Conservation (phyloP, 2,113 vertebrate genomes). For the Dendrocopos noguchii region DNA sequence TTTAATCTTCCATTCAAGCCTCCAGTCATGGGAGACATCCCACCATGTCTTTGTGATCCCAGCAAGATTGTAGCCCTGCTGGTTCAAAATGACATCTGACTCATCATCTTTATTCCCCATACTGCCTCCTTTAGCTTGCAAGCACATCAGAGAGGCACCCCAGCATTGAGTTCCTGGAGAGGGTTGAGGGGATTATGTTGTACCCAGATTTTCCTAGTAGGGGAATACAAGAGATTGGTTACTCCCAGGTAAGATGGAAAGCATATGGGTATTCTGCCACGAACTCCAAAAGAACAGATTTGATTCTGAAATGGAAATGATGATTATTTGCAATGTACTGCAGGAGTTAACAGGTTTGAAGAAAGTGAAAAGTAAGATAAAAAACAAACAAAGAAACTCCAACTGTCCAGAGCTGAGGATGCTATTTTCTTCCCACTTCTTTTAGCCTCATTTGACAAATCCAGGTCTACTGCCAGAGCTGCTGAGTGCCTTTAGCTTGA, state of each 20-base stretch:
- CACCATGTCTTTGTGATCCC: rapidly evolving
- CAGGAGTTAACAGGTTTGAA: neutral
- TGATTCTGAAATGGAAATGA: neutral
- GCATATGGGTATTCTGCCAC: too few relatives aligned
- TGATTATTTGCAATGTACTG: neutral
- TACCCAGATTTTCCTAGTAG: neutral
- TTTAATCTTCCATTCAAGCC: neutral
- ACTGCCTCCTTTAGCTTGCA: neutral
- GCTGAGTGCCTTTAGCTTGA: neutral
- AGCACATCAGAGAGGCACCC: neutral
- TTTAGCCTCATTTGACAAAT: neutral
- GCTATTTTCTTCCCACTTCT: neutral
- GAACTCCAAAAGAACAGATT: neutral
- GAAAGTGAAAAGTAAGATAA: neutral
- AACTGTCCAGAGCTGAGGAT: neutral
- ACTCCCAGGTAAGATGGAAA: too few relatives aligned
- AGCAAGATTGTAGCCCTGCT: neutral
- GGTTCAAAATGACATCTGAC: neutral
- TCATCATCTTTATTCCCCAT: neutral
- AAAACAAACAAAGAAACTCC: neutral
- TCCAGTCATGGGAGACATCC: neutral
- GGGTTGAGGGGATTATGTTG: neutral
- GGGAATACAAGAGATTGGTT: too few relatives aligned
- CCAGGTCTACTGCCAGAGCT: neutral
- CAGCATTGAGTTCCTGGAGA: neutral